Base-by-base conservation (phyloP, 2,797 vertebrate genomes). In the Mareca penelope region DNA sequence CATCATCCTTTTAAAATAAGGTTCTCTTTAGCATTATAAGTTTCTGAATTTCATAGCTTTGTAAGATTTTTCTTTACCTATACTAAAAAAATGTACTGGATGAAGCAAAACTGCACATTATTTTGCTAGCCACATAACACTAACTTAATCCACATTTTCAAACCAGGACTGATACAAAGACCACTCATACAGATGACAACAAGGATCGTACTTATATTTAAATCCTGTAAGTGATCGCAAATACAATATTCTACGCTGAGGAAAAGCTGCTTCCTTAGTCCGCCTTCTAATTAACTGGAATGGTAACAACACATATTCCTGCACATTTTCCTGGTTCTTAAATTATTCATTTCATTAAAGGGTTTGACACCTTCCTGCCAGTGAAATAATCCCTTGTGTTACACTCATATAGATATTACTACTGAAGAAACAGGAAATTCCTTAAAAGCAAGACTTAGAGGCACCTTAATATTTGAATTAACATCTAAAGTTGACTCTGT, bases 381-480 rank as follows among this genome's bases (percentile, higher is more conserved):
- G 59, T 39, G 11, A 89, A 39, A 31, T 53, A 86, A 75, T 39
- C 19, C 40, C 16, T 35, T 85, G 50, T 17, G 31, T 48, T 83
- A 85, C 3, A 85, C 3, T 84, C 17, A 48, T 14, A 68, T 42
- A 84, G 80, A 78, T 67, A 94, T 55, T 85, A 12, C 31, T 22
- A 68, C 35, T 16, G 21, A 91, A 80, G 31, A 42, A 59, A 79
- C 68, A 75, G 40, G 39, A 79, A 94, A 53, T 59, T 8, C 29
- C 63, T 69, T 90, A 85, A 83, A 93, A 91, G 68, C 33, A 67
- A 85, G 55, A 78, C 48, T 92, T 48, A 68, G 59, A 89, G 88
- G 35, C 33, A 33, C 22, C 71, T 85, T 79, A 78, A 77, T 82
- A 89, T 69, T 86, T 85, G 87, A 56, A 35, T 77, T 65, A 89